Base-by-base conservation (phyloP, 2,113 vertebrate species). In the Isurus oxyrinchus region DNA sequence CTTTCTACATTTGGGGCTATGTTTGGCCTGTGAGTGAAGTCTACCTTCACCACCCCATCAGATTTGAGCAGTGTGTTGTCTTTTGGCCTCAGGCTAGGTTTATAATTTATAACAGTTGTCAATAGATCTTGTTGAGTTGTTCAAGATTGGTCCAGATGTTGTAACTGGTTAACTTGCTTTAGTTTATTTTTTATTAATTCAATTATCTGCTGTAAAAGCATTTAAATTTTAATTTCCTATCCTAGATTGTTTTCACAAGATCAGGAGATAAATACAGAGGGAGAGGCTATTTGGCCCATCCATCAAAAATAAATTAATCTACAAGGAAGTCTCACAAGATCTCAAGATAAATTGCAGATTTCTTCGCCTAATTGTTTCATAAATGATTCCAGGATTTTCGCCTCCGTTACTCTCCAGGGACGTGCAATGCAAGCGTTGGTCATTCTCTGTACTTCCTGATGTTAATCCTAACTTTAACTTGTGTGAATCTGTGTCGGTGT, bases 181-280 rank as follows among this genome's bases (percentile, higher is more conserved):
- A 63, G 40, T 94, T 84, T 44, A 8, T 35, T 76, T 76, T 94
- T 66, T 11, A 94, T 94, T 40, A n/a, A 94, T 63, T 63, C n/a
- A 14, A 35, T 94, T 63, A 94, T 63, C 90, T 23, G 1, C n/a
- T 13, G 8, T 7, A 40, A 27, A 63, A 93, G 40, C 90, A 61
- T 93, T 93, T 93, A n/a, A 63, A 35, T 63, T 35, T 94, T 94
- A 94, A 94, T 94, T 94, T 94, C 90, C 90, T 63, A 63, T 40
- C n/a, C 90, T 23, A 23, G 13, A 63, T 63, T 94, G 59, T 94
- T 94, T 61, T 8, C 35, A n/a, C 59, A 63, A 91, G 90, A 94
- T 94, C 35, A 40, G 19, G 16, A 40, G 90, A 94, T 63, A 44
- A 94, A 63, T 94, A 94, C 19, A 21, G 59, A 63, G 19, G n/a